Conservation (phyloP, 2,888 invertebrate genomes). For the Timandra comae region DNA sequence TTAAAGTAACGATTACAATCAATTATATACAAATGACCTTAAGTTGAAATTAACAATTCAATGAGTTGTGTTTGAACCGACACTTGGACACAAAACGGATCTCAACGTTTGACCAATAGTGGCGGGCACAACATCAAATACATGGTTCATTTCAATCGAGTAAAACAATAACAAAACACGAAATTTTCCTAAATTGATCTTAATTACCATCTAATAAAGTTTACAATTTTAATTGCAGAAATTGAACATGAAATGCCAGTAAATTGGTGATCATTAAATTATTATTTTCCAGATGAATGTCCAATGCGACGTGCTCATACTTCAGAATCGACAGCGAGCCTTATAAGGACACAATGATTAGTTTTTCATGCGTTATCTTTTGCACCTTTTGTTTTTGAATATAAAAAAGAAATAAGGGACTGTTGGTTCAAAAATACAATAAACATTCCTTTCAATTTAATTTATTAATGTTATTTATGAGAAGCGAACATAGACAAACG, state of each 20-base stretch:
- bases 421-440: background rate
- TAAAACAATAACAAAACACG: too few species aligned
- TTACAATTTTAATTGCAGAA: background rate
- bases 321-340: conserved; percentile 16
- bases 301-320: background rate
- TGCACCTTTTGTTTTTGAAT: conserved; percentile 12
- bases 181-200: too few species aligned
- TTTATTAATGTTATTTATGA: conserved; percentile 22
- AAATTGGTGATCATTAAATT: conserved; percentile 12
- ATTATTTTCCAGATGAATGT: conserved; percentile 4
- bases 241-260: background rate
- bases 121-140: too few species aligned
- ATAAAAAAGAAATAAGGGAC: too few species aligned
- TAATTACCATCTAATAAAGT: too few species aligned
- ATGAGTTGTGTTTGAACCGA: conserved; percentile 13
- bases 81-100: conserved; percentile 12
- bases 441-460: conserved; percentile 1
- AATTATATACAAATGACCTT: conserved; percentile 41
- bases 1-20: conserved; percentile 39
- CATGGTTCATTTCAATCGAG: too few species aligned
- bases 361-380: conserved; percentile 16
- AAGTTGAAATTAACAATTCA: conserved; percentile 36
- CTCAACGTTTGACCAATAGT: conserved; percentile 3
- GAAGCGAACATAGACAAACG: conserved; percentile 21
- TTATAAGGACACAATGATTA: conserved; percentile 13